phyloP scores from a whole-genome alignment of 1,140 invertebrate genomes.

The Sinella curviseta region DNA sequence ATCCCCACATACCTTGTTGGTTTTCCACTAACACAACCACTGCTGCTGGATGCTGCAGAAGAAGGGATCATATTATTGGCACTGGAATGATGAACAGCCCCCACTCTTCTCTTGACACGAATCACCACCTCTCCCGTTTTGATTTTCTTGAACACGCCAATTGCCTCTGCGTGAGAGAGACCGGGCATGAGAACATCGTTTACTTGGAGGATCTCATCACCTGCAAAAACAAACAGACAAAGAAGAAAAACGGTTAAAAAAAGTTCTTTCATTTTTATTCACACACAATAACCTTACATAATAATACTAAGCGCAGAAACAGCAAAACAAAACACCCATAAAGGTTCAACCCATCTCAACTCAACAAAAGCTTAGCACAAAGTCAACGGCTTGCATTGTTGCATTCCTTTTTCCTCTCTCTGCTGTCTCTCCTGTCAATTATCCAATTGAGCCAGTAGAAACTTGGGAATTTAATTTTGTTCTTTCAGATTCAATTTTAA shows the following conservation, averaged over 20 bases:
- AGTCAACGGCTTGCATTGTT: no score
- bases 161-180: slow-evolving; percentile 83
- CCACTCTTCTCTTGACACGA: slow-evolving; percentile 70
- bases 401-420: neutral
- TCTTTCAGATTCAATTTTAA: no score
- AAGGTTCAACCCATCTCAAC: no score
- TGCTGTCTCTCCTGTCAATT: no score
- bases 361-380: no score
- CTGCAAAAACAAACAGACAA: slow-evolving; percentile 57
- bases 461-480: no score
- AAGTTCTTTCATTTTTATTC: neutral
- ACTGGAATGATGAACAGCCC: neutral
- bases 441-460: no score
- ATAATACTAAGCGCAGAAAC: neutral
- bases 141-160: slow-evolving; percentile 84
- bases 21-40: neutral
- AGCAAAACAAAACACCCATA: neutral
- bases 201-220: slow-evolving; percentile 88
- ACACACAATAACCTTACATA: neutral
- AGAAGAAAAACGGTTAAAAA: neutral
- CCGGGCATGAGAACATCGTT: slow-evolving; percentile 80
- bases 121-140: slow-evolving; percentile 81
- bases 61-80: neutral
- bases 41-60: neutral
- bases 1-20: neutral